phyloP scores from a whole-genome alignment of 2,797 vertebrate genomes.

The Otolemur crassicaudatus region DNA sequence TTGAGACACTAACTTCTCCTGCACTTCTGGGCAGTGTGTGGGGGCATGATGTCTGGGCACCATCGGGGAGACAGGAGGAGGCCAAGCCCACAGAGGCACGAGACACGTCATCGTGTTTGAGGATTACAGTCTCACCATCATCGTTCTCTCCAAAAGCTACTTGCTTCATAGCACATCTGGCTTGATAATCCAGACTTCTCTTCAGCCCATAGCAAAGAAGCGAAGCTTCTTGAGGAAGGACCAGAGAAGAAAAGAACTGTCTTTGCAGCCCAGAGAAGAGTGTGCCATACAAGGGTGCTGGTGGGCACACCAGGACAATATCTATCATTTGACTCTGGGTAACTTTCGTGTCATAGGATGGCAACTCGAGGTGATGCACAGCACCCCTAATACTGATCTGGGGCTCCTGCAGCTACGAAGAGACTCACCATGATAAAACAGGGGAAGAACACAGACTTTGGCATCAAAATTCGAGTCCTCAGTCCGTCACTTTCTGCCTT shows the following conservation, averaged over 20 bases:
- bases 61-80: background rate
- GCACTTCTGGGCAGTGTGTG: accelerated
- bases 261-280: accelerated
- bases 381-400: too few relatives aligned
- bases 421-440: too few relatives aligned
- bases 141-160: background rate
- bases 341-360: accelerated
- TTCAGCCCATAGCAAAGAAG: background rate
- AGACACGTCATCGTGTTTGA: accelerated
- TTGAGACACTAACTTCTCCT: background rate
- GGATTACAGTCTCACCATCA: accelerated
- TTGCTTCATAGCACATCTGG: background rate
- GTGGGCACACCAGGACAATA: accelerated
- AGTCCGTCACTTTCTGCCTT: too few relatives aligned
- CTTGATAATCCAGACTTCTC: too few relatives aligned
- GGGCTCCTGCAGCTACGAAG: too few relatives aligned
- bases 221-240: background rate
- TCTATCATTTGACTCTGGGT: accelerated
- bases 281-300: accelerated
- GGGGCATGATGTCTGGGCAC: accelerated
- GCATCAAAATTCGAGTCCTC: background rate
- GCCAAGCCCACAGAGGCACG: accelerated
- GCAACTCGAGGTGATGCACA: background rate
- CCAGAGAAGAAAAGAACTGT: background rate
- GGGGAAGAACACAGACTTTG: too few relatives aligned